A percentile compares a stretch with the other conserved stretches of the same genome.
Conservation (phyloP, 2,888 invertebrate genomes). For the Branchellion lobata region DNA sequence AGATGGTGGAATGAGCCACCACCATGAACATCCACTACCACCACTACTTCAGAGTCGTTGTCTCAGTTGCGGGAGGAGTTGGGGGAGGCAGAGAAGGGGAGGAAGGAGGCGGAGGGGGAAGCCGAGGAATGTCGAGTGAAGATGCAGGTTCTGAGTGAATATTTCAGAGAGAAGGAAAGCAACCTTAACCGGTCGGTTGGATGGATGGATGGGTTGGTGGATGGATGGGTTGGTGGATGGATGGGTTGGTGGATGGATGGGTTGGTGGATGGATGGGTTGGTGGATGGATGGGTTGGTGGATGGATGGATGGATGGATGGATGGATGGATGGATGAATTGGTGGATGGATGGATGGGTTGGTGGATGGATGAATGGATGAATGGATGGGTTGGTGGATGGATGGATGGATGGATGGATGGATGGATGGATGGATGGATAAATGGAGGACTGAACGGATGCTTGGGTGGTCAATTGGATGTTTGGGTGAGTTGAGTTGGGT, state of each 20-base stretch:
- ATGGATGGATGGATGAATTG: too few species aligned
- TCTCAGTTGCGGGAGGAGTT: neutral
- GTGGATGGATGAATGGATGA: too few species aligned
- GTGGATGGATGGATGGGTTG: too few species aligned
- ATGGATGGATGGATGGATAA: neutral
- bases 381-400: neutral
- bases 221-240: too few species aligned
- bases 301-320: too few species aligned
- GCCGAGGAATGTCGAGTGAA: neutral
- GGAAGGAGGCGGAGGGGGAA: neutral
- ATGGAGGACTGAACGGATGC: neutral
- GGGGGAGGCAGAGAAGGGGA: neutral
- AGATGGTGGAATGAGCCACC: too few species aligned
- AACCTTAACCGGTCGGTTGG: neutral
- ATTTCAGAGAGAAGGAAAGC: neutral
- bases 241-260: too few species aligned
- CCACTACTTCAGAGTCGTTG: neutral
- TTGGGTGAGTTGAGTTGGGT: neutral
- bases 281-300: too few species aligned
- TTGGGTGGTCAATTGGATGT: neutral
- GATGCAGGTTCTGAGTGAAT: conserved; percentile 7
- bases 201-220: neutral
- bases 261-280: too few species aligned
- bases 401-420: neutral
- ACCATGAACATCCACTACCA: too few species aligned